phyloP scores from a whole-genome alignment of 2,888 invertebrate species.

The Ophion ellenae region DNA sequence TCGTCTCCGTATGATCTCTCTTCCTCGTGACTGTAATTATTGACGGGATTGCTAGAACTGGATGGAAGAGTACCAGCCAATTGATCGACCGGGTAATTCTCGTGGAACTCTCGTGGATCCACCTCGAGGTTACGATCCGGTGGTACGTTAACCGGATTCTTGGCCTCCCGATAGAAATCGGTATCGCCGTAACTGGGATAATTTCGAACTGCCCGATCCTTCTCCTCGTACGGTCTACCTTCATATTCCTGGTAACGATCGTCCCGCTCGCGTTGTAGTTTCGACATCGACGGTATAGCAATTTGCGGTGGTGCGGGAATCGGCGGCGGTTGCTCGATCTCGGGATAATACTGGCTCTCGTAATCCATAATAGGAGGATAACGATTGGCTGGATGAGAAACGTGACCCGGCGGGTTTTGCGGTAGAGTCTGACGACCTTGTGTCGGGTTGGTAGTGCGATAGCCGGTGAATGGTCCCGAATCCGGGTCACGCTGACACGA shows the following conservation, averaged over 20 bases:
- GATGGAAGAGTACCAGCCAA: background rate
- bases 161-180: constrained; percentile 63
- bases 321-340: constrained; percentile 42
- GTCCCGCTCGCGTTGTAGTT: constrained; percentile 30
- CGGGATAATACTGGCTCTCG: constrained; percentile 46
- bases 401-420: constrained; percentile 46
- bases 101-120: constrained; percentile 34
- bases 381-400: constrained; percentile 34
- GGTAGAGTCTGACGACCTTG: constrained; percentile 55
- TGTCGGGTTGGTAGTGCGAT: constrained; percentile 33
- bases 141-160: constrained; percentile 66
- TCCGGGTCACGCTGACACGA: constrained; percentile 62
- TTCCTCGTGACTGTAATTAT: constrained; percentile 38
- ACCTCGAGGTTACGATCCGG: constrained; percentile 39
- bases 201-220: constrained; percentile 44
- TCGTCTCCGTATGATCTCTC: constrained; percentile 46
- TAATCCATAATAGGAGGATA: constrained; percentile 47
- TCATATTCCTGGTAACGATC: constrained; percentile 49
- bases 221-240: constrained; percentile 22
- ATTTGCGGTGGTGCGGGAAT: constrained; percentile 55
- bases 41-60: background rate
- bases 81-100: background rate
- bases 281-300: constrained; percentile 18
- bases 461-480: constrained; percentile 5
- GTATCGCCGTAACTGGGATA: constrained; percentile 50